Evolutionary conservation across 2,113 vertebrate genomes (phyloP).

Genomic region (Petaurus breviceps): DNA sequence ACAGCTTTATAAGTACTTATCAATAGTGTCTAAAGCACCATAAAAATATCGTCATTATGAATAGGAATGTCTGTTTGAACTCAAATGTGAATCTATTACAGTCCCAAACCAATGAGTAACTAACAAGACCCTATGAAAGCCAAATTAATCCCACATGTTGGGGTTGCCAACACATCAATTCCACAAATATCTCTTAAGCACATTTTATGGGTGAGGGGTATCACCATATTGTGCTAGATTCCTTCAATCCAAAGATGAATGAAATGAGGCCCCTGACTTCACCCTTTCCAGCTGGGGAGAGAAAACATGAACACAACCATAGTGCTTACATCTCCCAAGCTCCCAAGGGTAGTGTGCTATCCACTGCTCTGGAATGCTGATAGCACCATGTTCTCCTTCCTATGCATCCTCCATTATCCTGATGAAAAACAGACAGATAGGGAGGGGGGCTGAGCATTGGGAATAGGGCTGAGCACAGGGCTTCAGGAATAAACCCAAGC

Average conservation of each 20-base stretch:
- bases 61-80: not conserved
- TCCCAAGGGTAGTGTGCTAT: not conserved
- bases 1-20: not conserved
- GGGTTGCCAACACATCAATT: not conserved
- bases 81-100: not conserved
- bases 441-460: not conserved
- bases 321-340: not conserved
- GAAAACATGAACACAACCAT: not conserved
- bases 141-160: not conserved
- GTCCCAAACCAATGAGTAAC: not conserved
- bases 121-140: not conserved
- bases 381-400: not conserved
- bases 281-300: not conserved
- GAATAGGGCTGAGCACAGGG: not conserved
- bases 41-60: not conserved
- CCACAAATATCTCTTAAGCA: not conserved
- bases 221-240: not conserved
- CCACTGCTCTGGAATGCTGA: not conserved
- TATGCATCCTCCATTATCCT: not conserved
- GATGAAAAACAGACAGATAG: not conserved
- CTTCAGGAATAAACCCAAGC: not conserved
- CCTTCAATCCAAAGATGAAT: not conserved
- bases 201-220: not conserved
- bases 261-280: not conserved
- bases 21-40: not conserved